phyloP scores from a whole-genome alignment of 2,797 vertebrate species.

The Enteromius paludinosus region DNA sequence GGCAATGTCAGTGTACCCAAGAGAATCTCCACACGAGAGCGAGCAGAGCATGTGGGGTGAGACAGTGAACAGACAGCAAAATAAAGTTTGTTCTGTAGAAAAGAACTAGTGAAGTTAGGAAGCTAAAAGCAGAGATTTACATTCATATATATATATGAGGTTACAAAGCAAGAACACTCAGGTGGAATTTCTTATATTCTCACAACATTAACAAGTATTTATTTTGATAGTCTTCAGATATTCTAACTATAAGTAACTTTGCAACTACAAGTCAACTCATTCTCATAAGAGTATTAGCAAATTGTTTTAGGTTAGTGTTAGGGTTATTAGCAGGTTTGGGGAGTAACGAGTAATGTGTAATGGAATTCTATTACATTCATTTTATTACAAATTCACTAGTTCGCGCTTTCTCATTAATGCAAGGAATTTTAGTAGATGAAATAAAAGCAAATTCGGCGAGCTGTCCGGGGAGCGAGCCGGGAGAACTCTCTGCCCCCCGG shows the following conservation, averaged over 20 bases:
- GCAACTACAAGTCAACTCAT: background rate
- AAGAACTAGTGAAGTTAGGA: background rate
- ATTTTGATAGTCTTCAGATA: background rate
- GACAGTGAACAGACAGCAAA: background rate
- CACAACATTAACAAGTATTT: background rate
- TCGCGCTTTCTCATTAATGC: no score
- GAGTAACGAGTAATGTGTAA: background rate
- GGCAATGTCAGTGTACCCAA: background rate
- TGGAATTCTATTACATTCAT: no score
- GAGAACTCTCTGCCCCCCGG: no score
- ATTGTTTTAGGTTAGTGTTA: background rate
- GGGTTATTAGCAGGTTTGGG: background rate
- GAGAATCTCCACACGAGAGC: conserved; percentile 12
- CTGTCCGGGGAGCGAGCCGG: no score
- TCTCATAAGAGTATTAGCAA: background rate
- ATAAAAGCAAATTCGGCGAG: no score
- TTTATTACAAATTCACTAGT: no score
- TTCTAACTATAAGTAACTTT: background rate
- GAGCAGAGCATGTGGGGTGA: background rate
- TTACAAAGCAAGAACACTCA: background rate
- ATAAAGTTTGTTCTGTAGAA: conserved; percentile 5
- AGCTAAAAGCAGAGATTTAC: conserved; percentile 3
- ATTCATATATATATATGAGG: background rate
- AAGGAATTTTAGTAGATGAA: no score
- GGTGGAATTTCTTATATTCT: background rate